Evolutionary conservation across 1,140 invertebrate genomes (phyloP), one percentile per base, ranked within the genome.

Genomic region (Heterodera schachtii): DNA sequence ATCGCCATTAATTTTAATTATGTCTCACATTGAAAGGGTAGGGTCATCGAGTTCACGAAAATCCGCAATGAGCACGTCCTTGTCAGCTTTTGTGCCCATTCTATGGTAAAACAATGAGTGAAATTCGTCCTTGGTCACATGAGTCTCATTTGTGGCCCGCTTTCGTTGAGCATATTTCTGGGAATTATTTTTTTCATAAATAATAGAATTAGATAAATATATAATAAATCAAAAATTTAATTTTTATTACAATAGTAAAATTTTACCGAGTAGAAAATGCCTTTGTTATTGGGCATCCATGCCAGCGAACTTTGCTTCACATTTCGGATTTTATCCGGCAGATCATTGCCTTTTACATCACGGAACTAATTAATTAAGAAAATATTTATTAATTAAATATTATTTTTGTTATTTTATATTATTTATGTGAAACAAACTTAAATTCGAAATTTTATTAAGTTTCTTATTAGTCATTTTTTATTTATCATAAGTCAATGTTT

Each of bases 241-340:
- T 60, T 19, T 19, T 31, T 57, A 46, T 75, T 47, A 66, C 1
- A 13, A 60, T 41, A 19, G 16, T 1, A 11, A 69, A 43, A 31
- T 43, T 79, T 85, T 49, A 95, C 94, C 84, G 94, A 94, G 91
- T 98, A 98, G 91, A 99, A 98, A 78, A 98, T 92, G 75, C 96
- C 97, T 86, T 94, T 93, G 90, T 98, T 94, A 90, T 98, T 96
- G 87, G 96, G 95, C 60, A 95, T 96, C 96, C 97, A 98, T 0
- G 94, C 92, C 90, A 98, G 93, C 13, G 93, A 92, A 0, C 95
- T 94, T 91, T 95, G 98, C 91, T 98, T 98, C 0, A 97, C 94
- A 90, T 95, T 95, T 86, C 95, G 93, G 80, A 98, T 91, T 16
- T 93, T 91, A 91, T 99, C 97, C 4, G 93, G 92, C 84, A 95